phyloP scores from a whole-genome alignment of 2,113 vertebrate species.

The Gobius niger region DNA sequence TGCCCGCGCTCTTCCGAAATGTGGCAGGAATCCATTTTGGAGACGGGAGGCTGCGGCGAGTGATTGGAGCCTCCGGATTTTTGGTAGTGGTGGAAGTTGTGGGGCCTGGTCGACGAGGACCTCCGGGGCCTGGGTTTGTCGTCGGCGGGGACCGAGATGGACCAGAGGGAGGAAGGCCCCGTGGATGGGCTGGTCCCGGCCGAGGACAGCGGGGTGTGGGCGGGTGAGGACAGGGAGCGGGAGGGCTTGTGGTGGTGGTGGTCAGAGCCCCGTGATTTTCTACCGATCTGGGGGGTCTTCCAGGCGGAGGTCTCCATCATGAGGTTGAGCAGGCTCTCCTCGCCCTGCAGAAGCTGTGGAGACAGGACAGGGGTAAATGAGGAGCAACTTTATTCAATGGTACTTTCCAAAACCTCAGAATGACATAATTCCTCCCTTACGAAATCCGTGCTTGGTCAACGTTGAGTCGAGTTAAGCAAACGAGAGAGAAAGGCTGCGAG shows the following conservation, averaged over 20 bases:
- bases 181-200: slow-evolving; percentile 43
- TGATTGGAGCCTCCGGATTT: slow-evolving; percentile 61
- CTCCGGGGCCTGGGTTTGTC: slow-evolving; percentile 41
- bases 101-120: slow-evolving; percentile 38
- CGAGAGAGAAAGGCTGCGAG: too few species aligned
- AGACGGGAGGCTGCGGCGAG: slow-evolving; percentile 77
- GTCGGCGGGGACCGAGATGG: background rate
- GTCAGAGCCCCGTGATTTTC: slow-evolving; percentile 80
- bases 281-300: slow-evolving; percentile 84
- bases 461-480: too few species aligned
- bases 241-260: slow-evolving; percentile 72
- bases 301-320: slow-evolving; percentile 94
- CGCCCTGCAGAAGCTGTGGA: slow-evolving; percentile 85
- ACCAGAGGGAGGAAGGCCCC: slow-evolving; percentile 23
- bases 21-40: slow-evolving; percentile 82
- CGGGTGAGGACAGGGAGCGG: slow-evolving; percentile 5
- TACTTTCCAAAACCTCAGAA: too few species aligned
- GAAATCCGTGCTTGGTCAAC: too few species aligned
- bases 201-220: slow-evolving; percentile 23
- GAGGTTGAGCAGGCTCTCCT: slow-evolving; percentile 92
- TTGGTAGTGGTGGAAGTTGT: slow-evolving; percentile 52
- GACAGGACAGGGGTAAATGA: background rate
- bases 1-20: slow-evolving; percentile 66
- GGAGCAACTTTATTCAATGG: background rate
- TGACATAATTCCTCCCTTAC: too few species aligned